Evolutionary conservation across 2,888 invertebrate genomes (phyloP).

Genomic region (Clostera curtula): DNA sequence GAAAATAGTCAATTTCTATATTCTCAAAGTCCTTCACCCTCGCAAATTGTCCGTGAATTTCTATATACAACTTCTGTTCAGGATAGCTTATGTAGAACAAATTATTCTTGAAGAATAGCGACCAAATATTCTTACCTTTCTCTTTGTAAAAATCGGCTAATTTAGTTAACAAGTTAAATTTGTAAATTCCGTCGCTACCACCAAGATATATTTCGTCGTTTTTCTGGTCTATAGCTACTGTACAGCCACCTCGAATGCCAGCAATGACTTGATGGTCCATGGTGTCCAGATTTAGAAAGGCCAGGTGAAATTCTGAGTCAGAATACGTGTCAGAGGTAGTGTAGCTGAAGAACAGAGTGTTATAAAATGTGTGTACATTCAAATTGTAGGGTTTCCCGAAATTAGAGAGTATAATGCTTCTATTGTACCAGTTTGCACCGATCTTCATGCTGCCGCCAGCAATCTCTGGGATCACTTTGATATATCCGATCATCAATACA

Average conservation of each 20-base stretch:
- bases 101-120: conserved; percentile 38
- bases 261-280: conserved; percentile 36
- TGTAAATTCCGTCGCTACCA: conserved; percentile 53
- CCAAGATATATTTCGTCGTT: conserved; percentile 47
- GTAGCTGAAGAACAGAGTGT: conserved; percentile 45
- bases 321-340: conserved; percentile 36
- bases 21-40: conserved; percentile 41
- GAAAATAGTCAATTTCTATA: conserved; percentile 46
- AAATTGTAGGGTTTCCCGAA: conserved; percentile 41
- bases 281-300: conserved; percentile 32
- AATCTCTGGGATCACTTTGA: conserved; percentile 16
- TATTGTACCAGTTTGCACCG: conserved; percentile 38
- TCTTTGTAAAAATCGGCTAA: conserved; percentile 45
- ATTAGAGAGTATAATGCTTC: conserved; percentile 32
- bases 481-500: conserved; percentile 6
- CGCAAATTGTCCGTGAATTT: conserved; percentile 41
- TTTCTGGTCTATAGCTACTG: conserved; percentile 40
- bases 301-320: conserved; percentile 47
- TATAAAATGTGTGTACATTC: conserved; percentile 36
- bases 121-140: conserved; percentile 46
- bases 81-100: conserved; percentile 53
- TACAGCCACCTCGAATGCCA: conserved; percentile 46
- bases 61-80: conserved; percentile 43
- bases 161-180: conserved; percentile 43
- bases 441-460: conserved; percentile 38